Conservation (phyloP, 2,797 vertebrate species). For the Chelmon rostratus region DNA sequence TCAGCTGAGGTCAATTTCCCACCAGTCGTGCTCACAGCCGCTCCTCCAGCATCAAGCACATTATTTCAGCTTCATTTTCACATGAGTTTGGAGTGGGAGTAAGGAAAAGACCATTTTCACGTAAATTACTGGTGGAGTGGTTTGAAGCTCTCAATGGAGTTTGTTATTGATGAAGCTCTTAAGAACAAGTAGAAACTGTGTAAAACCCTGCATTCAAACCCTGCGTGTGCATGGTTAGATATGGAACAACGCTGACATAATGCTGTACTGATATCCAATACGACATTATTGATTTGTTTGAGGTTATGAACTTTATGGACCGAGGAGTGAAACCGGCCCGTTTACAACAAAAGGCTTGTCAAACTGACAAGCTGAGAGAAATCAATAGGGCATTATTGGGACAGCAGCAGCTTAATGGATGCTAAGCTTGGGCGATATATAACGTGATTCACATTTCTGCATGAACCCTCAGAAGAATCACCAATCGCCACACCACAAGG, state of each 20-base stretch:
- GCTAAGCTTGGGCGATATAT: not conserved
- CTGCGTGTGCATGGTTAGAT: not conserved
- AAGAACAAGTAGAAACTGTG: not conserved
- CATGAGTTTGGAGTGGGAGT: not conserved
- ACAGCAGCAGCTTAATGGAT: not conserved
- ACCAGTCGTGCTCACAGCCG: constrained; percentile 7
- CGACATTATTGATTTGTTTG: not conserved
- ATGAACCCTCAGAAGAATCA: not conserved
- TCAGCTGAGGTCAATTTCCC: constrained; percentile 29
- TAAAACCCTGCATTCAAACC: not conserved
- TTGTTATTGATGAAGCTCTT: not conserved
- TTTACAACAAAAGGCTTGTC: constrained; percentile 17
- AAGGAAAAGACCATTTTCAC: not conserved
- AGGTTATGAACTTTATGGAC: constrained; percentile 23
- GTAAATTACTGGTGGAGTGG: not conserved
- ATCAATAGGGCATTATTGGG: constrained; percentile 25
- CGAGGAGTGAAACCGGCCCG: constrained; percentile 16
- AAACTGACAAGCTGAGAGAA: constrained; percentile 16
- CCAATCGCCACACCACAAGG: not conserved
- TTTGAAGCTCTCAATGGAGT: not conserved
- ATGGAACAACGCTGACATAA: not conserved
- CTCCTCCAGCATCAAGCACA: not conserved
- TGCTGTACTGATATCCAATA: constrained; percentile 26
- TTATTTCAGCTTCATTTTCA: not conserved
- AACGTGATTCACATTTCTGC: not conserved